Conservation (phyloP, 2,797 vertebrate genomes). For the Sebastes oblongus region DNA sequence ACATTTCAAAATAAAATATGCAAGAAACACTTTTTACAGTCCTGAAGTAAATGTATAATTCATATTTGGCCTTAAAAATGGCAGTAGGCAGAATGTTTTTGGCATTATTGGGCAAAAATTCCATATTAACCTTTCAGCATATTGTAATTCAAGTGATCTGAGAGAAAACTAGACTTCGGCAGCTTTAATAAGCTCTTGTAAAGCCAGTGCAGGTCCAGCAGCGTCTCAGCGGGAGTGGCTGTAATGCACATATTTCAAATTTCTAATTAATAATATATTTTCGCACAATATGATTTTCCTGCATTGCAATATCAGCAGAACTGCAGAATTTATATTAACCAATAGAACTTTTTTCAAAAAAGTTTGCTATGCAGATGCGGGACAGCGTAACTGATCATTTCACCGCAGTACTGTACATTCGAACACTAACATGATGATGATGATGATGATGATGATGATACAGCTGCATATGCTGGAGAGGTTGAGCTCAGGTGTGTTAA, state of each 20-base stretch:
- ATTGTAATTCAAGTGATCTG: too few relatives aligned
- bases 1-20: background rate
- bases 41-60: background rate
- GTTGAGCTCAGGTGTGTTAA: constrained; percentile 5
- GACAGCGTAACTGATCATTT: background rate
- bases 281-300: background rate
- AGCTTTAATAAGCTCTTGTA: background rate
- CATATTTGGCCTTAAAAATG: background rate
- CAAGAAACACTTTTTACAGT: background rate
- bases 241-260: background rate
- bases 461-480: constrained; percentile 11
- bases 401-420: background rate
- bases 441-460: background rate
- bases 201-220: background rate
- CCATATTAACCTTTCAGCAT: too few relatives aligned
- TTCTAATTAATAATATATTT: background rate
- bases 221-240: background rate
- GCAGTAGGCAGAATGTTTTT: too few relatives aligned
- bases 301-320: background rate
- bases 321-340: background rate
- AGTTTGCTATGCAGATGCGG: background rate
- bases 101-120: too few relatives aligned
- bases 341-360: background rate
- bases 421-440: background rate
- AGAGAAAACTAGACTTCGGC: too few relatives aligned